Conservation (phyloP, 2,113 vertebrate genomes). For the Calidris pugnax region DNA sequence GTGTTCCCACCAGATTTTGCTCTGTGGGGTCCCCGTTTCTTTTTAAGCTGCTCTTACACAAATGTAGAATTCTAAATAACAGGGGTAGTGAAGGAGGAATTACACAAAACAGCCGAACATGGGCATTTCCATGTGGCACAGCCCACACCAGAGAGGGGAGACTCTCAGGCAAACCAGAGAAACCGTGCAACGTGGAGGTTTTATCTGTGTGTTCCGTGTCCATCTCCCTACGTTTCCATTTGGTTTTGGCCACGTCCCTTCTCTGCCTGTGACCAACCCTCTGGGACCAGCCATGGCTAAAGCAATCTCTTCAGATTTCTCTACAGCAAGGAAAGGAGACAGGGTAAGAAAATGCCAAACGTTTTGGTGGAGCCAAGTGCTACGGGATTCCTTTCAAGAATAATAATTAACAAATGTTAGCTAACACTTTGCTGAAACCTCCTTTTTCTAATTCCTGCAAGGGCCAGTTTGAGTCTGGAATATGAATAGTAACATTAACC, state of each 20-base stretch:
- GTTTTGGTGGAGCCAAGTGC: background rate
- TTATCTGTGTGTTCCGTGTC: background rate
- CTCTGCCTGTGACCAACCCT: background rate
- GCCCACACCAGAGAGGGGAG: background rate
- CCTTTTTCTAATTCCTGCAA: background rate
- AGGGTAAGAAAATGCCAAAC: background rate
- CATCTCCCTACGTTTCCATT: background rate
- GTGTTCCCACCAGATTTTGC: background rate
- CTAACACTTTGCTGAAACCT: background rate
- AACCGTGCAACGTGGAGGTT: background rate
- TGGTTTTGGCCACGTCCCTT: background rate
- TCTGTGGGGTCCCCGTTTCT: background rate
- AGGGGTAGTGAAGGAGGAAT: background rate
- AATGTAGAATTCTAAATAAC: background rate
- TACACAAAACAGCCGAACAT: background rate
- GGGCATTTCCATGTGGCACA: background rate
- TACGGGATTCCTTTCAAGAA: background rate
- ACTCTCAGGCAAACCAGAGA: background rate
- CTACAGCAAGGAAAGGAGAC: background rate
- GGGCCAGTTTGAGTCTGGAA: background rate
- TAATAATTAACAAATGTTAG: constrained; percentile 12
- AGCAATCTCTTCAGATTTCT: background rate
- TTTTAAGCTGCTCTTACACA: background rate
- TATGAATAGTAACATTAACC: constrained; percentile 16
- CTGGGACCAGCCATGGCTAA: background rate